Evolutionary conservation across 2,113 vertebrate species (phyloP).

Genomic region (Saimiri boliviensis): DNA sequence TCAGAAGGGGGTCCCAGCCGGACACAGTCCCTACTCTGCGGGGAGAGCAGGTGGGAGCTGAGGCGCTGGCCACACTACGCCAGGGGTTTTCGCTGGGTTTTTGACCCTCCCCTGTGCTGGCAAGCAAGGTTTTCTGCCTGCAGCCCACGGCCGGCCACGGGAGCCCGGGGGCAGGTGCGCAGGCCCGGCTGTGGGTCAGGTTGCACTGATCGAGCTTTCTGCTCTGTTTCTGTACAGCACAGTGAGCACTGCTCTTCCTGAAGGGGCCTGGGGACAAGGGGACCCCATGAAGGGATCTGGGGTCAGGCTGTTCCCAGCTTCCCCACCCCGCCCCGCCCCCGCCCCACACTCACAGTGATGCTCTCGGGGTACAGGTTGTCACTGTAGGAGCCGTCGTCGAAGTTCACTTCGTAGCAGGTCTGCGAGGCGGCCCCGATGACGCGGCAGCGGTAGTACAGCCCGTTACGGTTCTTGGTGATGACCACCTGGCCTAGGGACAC

Average conservation of each 20-base stretch:
- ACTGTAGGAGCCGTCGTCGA: constrained; percentile 96
- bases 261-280: not conserved
- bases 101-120: not conserved
- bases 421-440: constrained; percentile 93
- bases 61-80: not conserved
- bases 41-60: not conserved
- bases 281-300: not conserved
- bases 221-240: not conserved
- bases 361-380: constrained; percentile 97
- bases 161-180: not conserved
- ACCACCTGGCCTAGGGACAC: constrained; percentile 91
- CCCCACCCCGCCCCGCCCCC: fast-evolving
- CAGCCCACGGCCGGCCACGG: fast-evolving
- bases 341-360: not conserved
- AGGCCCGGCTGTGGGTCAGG: fast-evolving
- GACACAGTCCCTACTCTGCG: constrained; percentile 94
- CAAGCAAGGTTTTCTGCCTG: not conserved
- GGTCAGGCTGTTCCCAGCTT: not conserved
- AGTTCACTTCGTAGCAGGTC: constrained; percentile 97
- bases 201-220: fast-evolving
- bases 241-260: no score
- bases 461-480: constrained; percentile 92
- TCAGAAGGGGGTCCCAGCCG: constrained; percentile 87
- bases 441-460: constrained; percentile 93
- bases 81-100: not conserved